Evolutionary conservation across 37 sponge, comb jelly and placozoan species (phyloP).

Genomic region (Theonella swinhoei): DNA sequence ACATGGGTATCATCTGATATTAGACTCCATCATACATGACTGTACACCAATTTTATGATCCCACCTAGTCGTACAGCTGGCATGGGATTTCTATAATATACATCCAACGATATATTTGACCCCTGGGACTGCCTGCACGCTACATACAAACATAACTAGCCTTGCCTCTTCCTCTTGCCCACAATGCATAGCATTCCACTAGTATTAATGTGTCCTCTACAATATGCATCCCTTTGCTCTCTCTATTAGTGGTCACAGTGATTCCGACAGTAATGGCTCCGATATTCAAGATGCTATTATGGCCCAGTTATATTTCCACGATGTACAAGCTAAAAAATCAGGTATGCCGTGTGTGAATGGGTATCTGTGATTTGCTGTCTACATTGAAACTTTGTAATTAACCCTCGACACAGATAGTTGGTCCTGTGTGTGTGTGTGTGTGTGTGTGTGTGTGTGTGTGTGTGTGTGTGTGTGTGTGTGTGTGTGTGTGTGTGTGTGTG

Average conservation of each 20-base stretch:
- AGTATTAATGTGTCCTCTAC: not conserved
- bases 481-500: no score
- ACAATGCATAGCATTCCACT: not conserved
- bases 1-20: no score
- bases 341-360: not conserved
- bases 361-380: not conserved
- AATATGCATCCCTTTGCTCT: not conserved
- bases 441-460: no score
- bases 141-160: no score
- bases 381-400: not conserved
- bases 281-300: constrained; percentile 35
- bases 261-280: not conserved
- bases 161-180: not conserved
- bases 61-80: no score
- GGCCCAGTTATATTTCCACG: constrained; percentile 32
- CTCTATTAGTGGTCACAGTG: not conserved
- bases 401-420: not conserved
- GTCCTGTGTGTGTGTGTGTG: not conserved
- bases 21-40: no score
- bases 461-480: no score
- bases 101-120: no score
- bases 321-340: not conserved
- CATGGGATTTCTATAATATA: no score
- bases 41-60: no score
- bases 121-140: no score